These are phyloP conservation scores for Protobothrops mucrosquamatus DNA, from an alignment of 2,113 vertebrate genomes.

Conservation along the genomic window DNA sequence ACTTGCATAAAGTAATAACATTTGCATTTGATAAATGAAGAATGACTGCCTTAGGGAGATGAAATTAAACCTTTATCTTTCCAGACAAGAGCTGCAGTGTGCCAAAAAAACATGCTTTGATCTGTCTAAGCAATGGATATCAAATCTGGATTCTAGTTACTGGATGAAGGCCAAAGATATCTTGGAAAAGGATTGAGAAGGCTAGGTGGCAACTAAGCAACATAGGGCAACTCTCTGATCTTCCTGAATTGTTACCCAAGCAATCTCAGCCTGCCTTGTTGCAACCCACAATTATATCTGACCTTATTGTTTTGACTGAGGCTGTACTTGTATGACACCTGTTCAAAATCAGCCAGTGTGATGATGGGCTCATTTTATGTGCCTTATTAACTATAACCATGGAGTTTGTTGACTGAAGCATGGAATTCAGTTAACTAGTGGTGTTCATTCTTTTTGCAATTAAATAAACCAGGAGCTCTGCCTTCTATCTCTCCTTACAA, in stretches of 20 bases:
- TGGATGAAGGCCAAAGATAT: background rate
- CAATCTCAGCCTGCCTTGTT: background rate
- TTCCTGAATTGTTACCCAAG: no score
- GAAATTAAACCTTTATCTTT: background rate
- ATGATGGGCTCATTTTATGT: no score
- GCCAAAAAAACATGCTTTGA: background rate
- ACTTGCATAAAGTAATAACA: slow-evolving; percentile 1
- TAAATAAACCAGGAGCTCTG: no score
- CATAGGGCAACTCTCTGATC: background rate
- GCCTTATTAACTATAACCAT: no score
- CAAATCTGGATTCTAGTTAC: background rate
- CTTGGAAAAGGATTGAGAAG: background rate
- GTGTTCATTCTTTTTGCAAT: no score
- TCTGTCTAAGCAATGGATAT: background rate
- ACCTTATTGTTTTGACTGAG: background rate
- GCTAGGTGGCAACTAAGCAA: background rate
- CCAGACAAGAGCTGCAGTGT: rapidly evolving
- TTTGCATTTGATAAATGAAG: background rate
- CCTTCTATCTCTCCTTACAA: no score
- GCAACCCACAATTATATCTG: background rate
- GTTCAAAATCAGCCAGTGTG: no score
- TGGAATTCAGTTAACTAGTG: no score
- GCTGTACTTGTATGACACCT: no score
- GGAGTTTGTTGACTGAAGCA: no score
- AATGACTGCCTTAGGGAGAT: background rate